Conservation (phyloP, 35 echinoderm and acorn worm genomes). For the Nesometra sesokonis region DNA sequence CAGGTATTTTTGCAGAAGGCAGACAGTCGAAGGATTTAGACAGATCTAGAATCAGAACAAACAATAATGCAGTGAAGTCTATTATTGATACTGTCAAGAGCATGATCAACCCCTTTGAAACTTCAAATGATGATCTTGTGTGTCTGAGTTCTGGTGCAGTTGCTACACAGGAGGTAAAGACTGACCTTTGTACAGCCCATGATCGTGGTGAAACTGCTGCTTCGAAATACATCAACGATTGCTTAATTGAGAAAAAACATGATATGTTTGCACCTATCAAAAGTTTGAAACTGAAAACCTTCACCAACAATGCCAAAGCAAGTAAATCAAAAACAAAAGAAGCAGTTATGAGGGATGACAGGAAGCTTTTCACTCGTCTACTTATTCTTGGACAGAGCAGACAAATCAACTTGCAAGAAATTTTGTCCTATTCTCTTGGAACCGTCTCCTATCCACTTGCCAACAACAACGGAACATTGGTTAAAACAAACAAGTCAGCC, state of each 20-base stretch:
- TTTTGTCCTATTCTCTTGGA: constrained; percentile 27
- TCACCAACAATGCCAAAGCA: background rate
- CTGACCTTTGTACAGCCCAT: background rate
- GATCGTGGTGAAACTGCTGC: background rate
- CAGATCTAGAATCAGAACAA: background rate
- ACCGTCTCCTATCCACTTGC: constrained; percentile 30
- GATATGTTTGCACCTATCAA: constrained; percentile 8
- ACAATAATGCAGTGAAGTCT: background rate
- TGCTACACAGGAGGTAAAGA: background rate
- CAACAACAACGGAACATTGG: background rate
- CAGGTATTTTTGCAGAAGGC: background rate
- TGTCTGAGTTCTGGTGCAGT: constrained; percentile 15
- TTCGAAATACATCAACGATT: background rate
- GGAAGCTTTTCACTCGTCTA: constrained; percentile 27
- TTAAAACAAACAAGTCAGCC: constrained; percentile 25
- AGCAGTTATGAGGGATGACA: background rate
- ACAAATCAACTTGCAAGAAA: constrained; percentile 22
- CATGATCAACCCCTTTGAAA: constrained; percentile 47
- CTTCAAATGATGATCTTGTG: background rate
- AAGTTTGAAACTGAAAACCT: constrained; percentile 28
- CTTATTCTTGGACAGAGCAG: constrained; percentile 33
- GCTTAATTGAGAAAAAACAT: background rate
- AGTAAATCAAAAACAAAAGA: background rate
- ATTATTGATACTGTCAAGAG: constrained; percentile 6
- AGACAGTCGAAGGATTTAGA: constrained; percentile 6